Percentiles rank a stretch among this genome's conserved stretches.
Evolutionary conservation across 2,797 vertebrate species (phyloP).

Genomic region (Rhincodon typus): DNA sequence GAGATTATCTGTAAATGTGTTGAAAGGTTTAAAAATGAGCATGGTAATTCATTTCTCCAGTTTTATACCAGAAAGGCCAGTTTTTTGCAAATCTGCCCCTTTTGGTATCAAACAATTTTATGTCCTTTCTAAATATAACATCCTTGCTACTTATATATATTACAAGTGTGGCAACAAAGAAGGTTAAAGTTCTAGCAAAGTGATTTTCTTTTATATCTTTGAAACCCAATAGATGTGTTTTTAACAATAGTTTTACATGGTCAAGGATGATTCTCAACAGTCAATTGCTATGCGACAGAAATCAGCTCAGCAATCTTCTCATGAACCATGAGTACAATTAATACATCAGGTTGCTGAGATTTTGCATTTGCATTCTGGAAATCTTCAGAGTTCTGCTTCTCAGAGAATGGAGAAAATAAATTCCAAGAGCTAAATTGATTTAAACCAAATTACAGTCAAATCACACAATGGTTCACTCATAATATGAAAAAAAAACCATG

Average conservation of each 20-base stretch:
- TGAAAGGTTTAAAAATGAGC: not conserved
- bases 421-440: constrained; percentile 48
- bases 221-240: constrained; percentile 50
- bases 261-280: constrained; percentile 45
- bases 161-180: constrained; percentile 3
- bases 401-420: constrained; percentile 43
- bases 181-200: constrained; percentile 26
- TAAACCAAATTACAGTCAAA: constrained; percentile 47
- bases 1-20: not conserved
- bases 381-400: constrained; percentile 41
- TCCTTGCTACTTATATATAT: constrained; percentile 17
- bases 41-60: too few relatives aligned
- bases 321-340: constrained; percentile 48
- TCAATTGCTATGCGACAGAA: constrained; percentile 46
- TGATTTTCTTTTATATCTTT: constrained; percentile 42
- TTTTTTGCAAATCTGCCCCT: too few relatives aligned
- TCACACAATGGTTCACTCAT: constrained; percentile 56
- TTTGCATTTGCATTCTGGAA: not conserved
- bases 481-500: constrained; percentile 54
- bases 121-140: not conserved
- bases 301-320: constrained; percentile 51
- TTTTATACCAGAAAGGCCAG: too few relatives aligned
- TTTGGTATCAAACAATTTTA: too few relatives aligned
- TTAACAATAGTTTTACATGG: constrained; percentile 44
- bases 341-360: not conserved